Evolutionary conservation across 2,113 vertebrate genomes (phyloP).

Genomic region (Epinephelus lanceolatus): DNA sequence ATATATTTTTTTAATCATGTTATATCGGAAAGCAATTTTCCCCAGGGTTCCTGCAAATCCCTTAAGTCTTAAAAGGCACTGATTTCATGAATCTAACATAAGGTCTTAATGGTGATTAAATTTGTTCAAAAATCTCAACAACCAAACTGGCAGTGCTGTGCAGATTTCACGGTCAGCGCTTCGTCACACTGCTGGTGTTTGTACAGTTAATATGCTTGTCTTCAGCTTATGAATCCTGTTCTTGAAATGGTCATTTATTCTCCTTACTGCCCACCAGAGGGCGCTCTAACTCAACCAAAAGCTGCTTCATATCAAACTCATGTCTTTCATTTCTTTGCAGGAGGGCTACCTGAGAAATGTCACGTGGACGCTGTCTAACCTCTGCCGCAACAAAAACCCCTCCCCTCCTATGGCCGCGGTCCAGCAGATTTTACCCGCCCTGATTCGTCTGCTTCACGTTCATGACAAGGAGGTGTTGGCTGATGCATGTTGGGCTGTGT

Average conservation of each 20-base stretch:
- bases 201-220: too few species aligned
- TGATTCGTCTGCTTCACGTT: constrained; percentile 89
- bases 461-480: constrained; percentile 92
- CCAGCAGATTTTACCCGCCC: constrained; percentile 90
- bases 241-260: neutral
- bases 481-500: constrained; percentile 96
- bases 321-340: constrained; percentile 67
- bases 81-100: too few species aligned
- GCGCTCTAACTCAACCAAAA: neutral
- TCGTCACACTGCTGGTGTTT: too few species aligned
- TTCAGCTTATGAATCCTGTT: too few species aligned
- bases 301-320: constrained; percentile 10
- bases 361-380: constrained; percentile 97
- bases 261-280: constrained; percentile 27
- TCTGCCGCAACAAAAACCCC: constrained; percentile 99
- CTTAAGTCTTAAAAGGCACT: too few species aligned
- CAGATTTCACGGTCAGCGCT: too few species aligned
- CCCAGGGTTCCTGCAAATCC: too few species aligned
- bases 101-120: too few species aligned
- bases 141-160: too few species aligned
- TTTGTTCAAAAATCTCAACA: too few species aligned
- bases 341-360: constrained; percentile 93
- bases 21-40: too few species aligned
- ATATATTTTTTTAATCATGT: too few species aligned
- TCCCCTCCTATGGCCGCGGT: constrained; percentile 91